These are phyloP conservation scores for Epizoanthus ramosus DNA, from an alignment of 92 coral and sea anemone genomes.

Conservation along the genomic window DNA sequence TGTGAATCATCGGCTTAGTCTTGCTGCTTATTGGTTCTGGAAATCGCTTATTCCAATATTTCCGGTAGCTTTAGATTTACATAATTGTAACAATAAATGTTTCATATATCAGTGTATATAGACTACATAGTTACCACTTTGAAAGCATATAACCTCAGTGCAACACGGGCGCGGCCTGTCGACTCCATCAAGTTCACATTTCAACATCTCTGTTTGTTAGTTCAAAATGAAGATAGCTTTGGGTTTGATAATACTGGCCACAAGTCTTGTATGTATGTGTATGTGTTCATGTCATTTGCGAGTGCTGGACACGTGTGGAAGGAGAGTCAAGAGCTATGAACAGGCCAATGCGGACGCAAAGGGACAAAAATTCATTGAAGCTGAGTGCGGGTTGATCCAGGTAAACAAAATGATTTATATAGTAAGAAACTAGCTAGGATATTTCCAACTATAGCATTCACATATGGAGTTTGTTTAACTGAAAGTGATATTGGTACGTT, in stretches of 20 bases:
- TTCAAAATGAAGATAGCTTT: background rate
- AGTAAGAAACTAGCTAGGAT: no score
- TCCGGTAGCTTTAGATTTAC: no score
- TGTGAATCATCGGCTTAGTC: no score
- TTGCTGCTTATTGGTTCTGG: no score
- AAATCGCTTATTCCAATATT: no score
- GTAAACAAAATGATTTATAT: background rate
- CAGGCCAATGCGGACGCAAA: background rate
- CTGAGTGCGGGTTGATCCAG: slow-evolving; percentile 6
- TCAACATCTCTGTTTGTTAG: background rate
- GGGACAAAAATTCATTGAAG: background rate
- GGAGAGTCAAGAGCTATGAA: background rate
- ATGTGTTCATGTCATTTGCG: background rate
- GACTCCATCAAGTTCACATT: background rate
- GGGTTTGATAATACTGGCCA: background rate
- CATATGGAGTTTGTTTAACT: no score
- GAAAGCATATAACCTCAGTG: no score
- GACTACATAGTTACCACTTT: no score
- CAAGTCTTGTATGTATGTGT: background rate
- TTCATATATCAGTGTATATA: no score
- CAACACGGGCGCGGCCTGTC: background rate
- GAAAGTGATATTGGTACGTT: no score
- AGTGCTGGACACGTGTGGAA: background rate
- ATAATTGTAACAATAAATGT: no score
- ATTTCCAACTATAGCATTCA: no score